phyloP scores from a whole-genome alignment of 2,113 vertebrate genomes.

The Dasypus novemcinctus region DNA sequence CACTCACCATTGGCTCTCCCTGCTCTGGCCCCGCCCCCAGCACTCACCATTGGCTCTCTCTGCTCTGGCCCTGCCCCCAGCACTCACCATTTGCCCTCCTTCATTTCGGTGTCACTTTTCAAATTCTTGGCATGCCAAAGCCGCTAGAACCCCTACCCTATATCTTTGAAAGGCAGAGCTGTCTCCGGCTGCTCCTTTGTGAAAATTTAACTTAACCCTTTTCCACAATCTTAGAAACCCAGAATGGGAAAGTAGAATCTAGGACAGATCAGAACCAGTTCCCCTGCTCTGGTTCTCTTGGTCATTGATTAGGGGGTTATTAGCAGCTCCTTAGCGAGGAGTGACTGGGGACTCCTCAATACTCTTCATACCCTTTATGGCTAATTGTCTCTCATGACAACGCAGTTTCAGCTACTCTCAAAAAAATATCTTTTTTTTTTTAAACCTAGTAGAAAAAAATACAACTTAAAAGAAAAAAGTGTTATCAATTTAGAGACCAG shows the following conservation, averaged over 20 bases:
- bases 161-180: no score
- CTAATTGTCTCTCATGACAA: neutral
- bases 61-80: no score
- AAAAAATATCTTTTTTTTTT: neutral
- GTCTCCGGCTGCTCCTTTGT: no score
- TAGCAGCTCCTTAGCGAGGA: neutral
- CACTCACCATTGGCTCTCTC: no score
- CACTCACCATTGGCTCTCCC: no score
- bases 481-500: neutral
- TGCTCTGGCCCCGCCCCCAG: no score
- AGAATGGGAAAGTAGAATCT: neutral
- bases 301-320: neutral
- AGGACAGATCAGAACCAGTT: neutral
- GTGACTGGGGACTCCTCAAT: neutral
- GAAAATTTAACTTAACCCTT: no score
- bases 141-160: no score
- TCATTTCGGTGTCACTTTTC: no score
- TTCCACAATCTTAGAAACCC: neutral
- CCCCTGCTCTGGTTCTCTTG: neutral
- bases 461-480: neutral
- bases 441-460: neutral
- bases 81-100: no score
- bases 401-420: neutral
- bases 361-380: neutral
- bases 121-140: no score